Conservation (phyloP, 2,888 invertebrate genomes). For the Amphipoea oculea region DNA sequence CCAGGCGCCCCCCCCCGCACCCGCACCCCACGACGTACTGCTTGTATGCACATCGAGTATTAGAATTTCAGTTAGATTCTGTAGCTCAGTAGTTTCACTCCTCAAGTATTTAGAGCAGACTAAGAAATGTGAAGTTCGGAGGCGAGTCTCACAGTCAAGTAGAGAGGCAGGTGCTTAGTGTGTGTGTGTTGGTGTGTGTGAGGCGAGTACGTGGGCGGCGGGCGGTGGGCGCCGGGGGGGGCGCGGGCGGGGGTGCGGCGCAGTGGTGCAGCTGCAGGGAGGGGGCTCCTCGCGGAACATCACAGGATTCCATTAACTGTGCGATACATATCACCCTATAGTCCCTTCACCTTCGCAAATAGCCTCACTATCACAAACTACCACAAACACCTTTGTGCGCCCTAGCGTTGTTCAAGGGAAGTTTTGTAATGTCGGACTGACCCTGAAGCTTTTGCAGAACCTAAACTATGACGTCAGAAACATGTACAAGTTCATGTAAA, state of each 20-base stretch:
- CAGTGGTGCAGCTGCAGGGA: slow-evolving; percentile 58
- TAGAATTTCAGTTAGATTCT: slow-evolving; percentile 49
- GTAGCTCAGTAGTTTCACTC: slow-evolving; percentile 39
- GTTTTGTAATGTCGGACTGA: background rate
- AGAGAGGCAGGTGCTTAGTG: slow-evolving; percentile 44
- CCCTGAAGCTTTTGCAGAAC: background rate
- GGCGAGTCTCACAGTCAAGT: background rate
- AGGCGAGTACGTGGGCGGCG: slow-evolving; percentile 36
- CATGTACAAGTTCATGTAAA: background rate
- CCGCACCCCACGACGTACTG: slow-evolving; percentile 17
- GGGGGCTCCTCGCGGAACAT: slow-evolving; percentile 47
- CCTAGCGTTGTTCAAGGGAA: background rate
- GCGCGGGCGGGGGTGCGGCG: slow-evolving; percentile 9
- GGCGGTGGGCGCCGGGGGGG: slow-evolving; percentile 12
- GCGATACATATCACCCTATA: slow-evolving; percentile 34
- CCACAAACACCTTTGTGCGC: background rate
- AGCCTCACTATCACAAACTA: background rate
- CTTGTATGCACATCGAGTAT: slow-evolving; percentile 39
- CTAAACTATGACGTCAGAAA: background rate
- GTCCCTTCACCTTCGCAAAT: slow-evolving; percentile 15
- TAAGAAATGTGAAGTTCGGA: slow-evolving; percentile 13
- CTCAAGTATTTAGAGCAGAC: slow-evolving; percentile 13
- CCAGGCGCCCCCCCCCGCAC: slow-evolving; percentile 25
- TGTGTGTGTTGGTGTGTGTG: slow-evolving; percentile 35
- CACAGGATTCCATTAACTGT: slow-evolving; percentile 38